Conservation (phyloP, 2,113 vertebrate species). For the Nothoprocta perdicaria region DNA sequence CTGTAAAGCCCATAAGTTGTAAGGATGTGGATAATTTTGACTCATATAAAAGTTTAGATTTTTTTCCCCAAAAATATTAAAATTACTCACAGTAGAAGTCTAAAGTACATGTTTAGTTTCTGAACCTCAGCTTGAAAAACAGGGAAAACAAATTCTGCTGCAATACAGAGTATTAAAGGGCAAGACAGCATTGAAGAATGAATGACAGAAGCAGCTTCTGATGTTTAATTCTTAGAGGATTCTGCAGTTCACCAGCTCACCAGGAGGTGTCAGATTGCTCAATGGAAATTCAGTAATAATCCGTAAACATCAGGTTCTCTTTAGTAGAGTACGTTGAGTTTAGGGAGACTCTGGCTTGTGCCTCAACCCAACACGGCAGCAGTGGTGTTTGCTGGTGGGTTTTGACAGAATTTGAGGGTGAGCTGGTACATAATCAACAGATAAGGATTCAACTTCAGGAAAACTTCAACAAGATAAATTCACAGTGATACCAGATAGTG, state of each 20-base stretch:
- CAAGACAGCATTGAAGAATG: neutral
- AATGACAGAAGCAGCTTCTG: neutral
- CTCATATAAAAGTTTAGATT: neutral
- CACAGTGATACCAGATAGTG: neutral
- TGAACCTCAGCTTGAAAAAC: neutral
- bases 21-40: neutral
- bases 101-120: neutral
- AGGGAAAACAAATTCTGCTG: neutral
- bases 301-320: neutral
- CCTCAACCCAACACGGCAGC: neutral
- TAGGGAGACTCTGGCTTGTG: neutral
- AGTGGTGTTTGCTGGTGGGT: accelerated
- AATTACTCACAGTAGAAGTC: neutral
- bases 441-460: neutral
- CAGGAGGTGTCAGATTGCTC: slow-evolving; percentile 63
- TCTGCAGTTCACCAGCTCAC: slow-evolving; percentile 39
- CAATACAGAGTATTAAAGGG: neutral
- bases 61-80: neutral
- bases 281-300: neutral
- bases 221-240: neutral
- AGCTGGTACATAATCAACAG: neutral
- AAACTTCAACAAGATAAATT: neutral
- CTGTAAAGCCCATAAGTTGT: neutral
- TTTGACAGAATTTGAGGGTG: neutral
- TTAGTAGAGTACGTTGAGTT: neutral